Percentiles rank a stretch among this genome's conserved stretches.
Evolutionary conservation across 2,888 invertebrate genomes (phyloP).

Genomic region (Orchesellides sinensis): DNA sequence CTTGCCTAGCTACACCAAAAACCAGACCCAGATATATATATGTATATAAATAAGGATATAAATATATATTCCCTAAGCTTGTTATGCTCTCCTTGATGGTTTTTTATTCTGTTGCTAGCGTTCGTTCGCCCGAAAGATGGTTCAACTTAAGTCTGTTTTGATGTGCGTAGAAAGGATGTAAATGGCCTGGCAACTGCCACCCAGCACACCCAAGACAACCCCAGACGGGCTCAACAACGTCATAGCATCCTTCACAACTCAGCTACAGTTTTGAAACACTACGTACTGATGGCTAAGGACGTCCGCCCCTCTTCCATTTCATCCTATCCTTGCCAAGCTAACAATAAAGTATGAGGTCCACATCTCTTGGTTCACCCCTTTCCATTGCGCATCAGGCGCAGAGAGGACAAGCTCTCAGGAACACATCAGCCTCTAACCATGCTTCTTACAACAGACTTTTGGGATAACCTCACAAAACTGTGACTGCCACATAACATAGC

Average conservation of each 20-base stretch:
- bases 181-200: slow-evolving; percentile 75
- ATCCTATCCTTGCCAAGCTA: slow-evolving; percentile 51
- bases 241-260: slow-evolving; percentile 55
- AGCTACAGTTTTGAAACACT: slow-evolving; percentile 2
- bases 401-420: slow-evolving; percentile 27
- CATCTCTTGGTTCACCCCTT: slow-evolving; percentile 33
- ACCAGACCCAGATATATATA: slow-evolving; percentile 41
- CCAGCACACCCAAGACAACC: slow-evolving; percentile 67
- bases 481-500: background rate
- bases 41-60: slow-evolving; percentile 34
- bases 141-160: slow-evolving; percentile 71
- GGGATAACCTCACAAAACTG: background rate
- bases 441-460: slow-evolving; percentile 18
- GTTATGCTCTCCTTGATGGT: slow-evolving; percentile 32
- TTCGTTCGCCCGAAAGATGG: slow-evolving; percentile 71
- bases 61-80: slow-evolving; percentile 37
- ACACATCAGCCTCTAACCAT: slow-evolving; percentile 50
- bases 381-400: slow-evolving; percentile 31
- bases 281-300: slow-evolving; percentile 31
- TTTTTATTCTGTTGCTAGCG: slow-evolving; percentile 69
- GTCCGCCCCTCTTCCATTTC: slow-evolving; percentile 42
- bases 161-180: slow-evolving; percentile 74
- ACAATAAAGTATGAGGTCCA: slow-evolving; percentile 25
- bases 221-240: slow-evolving; percentile 58
- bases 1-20: slow-evolving; percentile 46